These are phyloP conservation scores for Odontophorus gujanensis DNA, from an alignment of 2,113 vertebrate species.

Conservation along the genomic window DNA sequence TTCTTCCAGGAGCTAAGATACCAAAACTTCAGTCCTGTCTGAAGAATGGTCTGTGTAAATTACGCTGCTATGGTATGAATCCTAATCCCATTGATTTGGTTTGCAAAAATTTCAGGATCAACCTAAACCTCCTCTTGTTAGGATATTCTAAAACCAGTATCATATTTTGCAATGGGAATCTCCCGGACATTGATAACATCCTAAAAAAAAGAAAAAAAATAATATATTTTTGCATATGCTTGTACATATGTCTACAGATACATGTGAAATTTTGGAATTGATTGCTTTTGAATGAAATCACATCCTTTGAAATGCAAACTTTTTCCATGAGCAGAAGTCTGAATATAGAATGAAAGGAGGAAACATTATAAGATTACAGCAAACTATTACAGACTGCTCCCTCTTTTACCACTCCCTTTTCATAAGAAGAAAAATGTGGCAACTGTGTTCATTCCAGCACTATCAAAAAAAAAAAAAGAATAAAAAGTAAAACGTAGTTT, in stretches of 20 bases:
- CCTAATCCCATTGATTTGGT: neutral
- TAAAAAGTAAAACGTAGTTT: neutral
- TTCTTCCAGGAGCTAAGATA: neutral
- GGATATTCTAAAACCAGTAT: neutral
- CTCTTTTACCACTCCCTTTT: neutral
- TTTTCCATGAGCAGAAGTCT: neutral
- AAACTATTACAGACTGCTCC: neutral
- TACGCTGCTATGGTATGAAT: neutral
- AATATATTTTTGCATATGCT: neutral
- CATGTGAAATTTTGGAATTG: neutral
- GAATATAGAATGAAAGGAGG: neutral
- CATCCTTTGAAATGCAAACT: neutral
- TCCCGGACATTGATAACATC: neutral
- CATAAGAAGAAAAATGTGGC: neutral
- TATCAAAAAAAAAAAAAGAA: too few relatives aligned
- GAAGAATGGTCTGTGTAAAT: neutral
- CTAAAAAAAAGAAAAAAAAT: neutral
- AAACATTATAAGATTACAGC: neutral
- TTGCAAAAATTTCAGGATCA: neutral
- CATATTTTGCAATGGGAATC: neutral
- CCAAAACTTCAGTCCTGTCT: neutral
- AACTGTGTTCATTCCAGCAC: neutral
- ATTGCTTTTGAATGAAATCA: fast-evolving
- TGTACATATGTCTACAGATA: fast-evolving
- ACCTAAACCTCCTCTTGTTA: fast-evolving